Percentiles rank a stretch among this genome's conserved stretches.
These are phyloP conservation scores for Aspidapion aeneum DNA, from an alignment of 2,888 invertebrate genomes.

Conservation along the genomic window DNA sequence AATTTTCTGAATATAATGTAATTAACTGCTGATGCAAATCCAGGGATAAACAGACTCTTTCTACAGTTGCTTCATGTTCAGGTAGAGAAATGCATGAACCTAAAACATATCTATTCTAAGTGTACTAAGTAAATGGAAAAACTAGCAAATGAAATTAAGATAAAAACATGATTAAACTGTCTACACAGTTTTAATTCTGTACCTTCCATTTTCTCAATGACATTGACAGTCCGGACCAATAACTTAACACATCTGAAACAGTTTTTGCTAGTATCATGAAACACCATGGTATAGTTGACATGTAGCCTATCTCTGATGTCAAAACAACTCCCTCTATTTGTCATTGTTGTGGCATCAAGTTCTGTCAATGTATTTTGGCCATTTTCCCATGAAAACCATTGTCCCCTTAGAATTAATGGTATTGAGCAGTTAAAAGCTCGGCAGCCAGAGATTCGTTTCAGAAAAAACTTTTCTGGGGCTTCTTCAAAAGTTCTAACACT, in stretches of 20 bases:
- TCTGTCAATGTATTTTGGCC: constrained; percentile 79
- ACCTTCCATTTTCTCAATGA: constrained; percentile 87
- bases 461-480: not conserved
- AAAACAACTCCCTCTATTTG: constrained; percentile 68
- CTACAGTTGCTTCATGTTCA: constrained; percentile 63
- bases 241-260: constrained; percentile 87
- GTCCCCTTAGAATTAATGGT: constrained; percentile 74
- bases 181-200: constrained; percentile 19
- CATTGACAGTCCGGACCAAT: constrained; percentile 81
- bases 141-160: too few species aligned
- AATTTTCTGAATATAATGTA: constrained; percentile 87
- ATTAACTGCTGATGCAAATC: constrained; percentile 76
- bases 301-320: constrained; percentile 69
- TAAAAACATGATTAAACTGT: not conserved
- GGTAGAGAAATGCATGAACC: constrained; percentile 60
- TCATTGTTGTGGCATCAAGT: constrained; percentile 78
- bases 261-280: constrained; percentile 54
- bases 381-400: constrained; percentile 91
- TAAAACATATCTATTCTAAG: too few species aligned
- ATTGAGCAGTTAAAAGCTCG: constrained; percentile 57
- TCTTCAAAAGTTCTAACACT: not conserved
- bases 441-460: constrained; percentile 12
- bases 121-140: too few species aligned
- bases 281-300: constrained; percentile 84
- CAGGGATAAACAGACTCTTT: constrained; percentile 71